These are phyloP conservation scores for Sylvietta virens DNA, from an alignment of 2,113 vertebrate genomes.

Conservation along the genomic window DNA sequence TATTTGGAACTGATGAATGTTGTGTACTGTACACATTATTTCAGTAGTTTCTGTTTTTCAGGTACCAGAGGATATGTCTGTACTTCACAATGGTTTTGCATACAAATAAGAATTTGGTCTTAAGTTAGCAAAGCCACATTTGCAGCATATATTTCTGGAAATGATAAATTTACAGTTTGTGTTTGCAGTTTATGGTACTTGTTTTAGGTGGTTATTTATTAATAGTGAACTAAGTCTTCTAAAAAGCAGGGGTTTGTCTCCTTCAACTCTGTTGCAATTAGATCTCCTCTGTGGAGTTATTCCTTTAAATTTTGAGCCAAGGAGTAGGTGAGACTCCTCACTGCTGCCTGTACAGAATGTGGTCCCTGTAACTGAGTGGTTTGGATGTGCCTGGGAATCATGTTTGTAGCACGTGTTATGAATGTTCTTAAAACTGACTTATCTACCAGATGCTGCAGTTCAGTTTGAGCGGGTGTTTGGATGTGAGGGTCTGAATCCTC, in stretches of 20 bases:
- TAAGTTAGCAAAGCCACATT: not conserved
- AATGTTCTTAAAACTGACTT: not conserved
- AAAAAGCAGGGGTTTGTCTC: not conserved
- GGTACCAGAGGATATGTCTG: not conserved
- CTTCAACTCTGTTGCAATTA: not conserved
- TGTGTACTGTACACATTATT: not conserved
- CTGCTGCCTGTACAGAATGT: rapidly evolving
- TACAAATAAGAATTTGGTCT: not conserved
- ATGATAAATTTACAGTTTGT: not conserved
- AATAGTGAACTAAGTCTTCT: not conserved
- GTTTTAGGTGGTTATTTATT: not conserved
- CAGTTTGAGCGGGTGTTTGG: not conserved
- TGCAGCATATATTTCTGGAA: not conserved
- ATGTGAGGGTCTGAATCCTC: not conserved
- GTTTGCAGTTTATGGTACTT: not conserved
- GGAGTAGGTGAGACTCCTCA: not conserved
- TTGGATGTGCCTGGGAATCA: not conserved
- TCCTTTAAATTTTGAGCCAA: not conserved
- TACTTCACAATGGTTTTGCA: not conserved
- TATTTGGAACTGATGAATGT: not conserved
- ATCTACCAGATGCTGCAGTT: not conserved
- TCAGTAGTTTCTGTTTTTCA: not conserved
- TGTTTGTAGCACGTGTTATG: not conserved
- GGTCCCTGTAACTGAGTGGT: not conserved
- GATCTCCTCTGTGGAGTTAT: not conserved